These are phyloP conservation scores for Tragopan temminckii DNA, from an alignment of 2,797 vertebrate genomes.

Conservation along the genomic window DNA sequence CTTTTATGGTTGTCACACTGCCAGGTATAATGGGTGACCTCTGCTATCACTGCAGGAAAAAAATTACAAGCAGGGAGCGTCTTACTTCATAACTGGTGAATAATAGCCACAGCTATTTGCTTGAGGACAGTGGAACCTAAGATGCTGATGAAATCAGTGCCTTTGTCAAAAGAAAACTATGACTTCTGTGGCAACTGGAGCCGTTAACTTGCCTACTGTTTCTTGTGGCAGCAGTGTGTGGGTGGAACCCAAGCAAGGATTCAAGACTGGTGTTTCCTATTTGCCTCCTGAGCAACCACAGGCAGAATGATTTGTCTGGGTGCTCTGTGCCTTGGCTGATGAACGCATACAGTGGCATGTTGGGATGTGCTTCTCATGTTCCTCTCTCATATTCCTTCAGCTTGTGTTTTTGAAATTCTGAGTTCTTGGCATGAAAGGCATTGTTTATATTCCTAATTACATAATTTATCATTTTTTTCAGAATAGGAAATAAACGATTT, in stretches of 20 bases:
- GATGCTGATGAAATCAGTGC: not conserved
- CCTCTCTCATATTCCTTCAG: not conserved
- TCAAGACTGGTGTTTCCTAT: not conserved
- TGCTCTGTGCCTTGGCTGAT: not conserved
- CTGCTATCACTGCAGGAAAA: not conserved
- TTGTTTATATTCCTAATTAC: not conserved
- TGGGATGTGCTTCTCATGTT: not conserved
- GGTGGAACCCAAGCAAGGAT: not conserved
- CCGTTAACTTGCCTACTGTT: not conserved
- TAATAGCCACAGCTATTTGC: not conserved
- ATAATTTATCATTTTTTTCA: not conserved
- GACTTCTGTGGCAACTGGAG: not conserved
- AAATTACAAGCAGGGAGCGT: not conserved
- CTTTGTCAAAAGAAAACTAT: not conserved
- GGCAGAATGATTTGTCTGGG: not conserved
- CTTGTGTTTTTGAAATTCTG: not conserved
- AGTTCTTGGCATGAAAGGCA: not conserved
- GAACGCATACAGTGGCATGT: fast-evolving
- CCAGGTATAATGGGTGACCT: not conserved
- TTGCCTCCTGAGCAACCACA: not conserved
- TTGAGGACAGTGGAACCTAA: not conserved
- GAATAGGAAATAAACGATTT: not conserved
- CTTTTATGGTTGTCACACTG: not conserved
- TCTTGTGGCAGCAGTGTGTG: not conserved
- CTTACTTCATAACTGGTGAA: not conserved